A percentile compares a stretch with the other conserved stretches of the same genome.
These are phyloP conservation scores for Eucera pruinosa DNA, from an alignment of 2,888 invertebrate genomes.

Conservation along the genomic window DNA sequence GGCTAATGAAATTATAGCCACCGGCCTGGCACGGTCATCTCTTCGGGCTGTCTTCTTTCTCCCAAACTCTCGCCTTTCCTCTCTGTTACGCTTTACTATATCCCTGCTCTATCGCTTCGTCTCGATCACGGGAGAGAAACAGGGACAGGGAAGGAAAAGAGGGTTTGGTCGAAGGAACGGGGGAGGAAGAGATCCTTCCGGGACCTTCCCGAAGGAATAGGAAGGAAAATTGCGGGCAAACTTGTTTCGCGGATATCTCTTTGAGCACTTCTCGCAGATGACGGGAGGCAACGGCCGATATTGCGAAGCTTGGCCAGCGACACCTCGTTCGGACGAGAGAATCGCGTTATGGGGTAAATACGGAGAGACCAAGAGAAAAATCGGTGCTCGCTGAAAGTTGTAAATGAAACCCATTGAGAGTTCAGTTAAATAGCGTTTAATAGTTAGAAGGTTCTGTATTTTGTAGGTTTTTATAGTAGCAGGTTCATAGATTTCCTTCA, in stretches of 20 bases:
- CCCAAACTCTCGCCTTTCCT: conserved; percentile 49
- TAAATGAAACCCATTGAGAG: conserved; percentile 39
- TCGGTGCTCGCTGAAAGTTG: conserved; percentile 28
- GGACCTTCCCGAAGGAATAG: conserved; percentile 61
- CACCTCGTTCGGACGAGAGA: conserved; percentile 53
- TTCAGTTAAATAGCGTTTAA: too few relatives aligned
- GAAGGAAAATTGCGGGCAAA: conserved; percentile 80
- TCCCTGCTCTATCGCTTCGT: conserved; percentile 27
- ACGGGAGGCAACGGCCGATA: conserved; percentile 75
- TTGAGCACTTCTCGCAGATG: conserved; percentile 82
- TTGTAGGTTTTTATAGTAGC: too few relatives aligned
- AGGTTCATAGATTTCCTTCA: too few relatives aligned
- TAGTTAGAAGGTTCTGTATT: too few relatives aligned
- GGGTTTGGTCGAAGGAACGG: conserved; percentile 8
- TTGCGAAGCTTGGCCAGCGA: conserved; percentile 69
- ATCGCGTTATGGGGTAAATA: conserved; percentile 44
- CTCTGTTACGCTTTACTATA: conserved; percentile 15
- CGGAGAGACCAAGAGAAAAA: conserved; percentile 42
- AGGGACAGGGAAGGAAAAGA: conserved; percentile 1
- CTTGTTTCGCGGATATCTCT: conserved; percentile 81
- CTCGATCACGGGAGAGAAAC: conserved; percentile 17
- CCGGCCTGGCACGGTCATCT: conserved; percentile 78
- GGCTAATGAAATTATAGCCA: conserved; percentile 87
- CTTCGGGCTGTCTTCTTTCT: conserved; percentile 65
- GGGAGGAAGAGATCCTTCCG: conserved; percentile 53